Percentiles rank a stretch among this genome's conserved stretches.
These are phyloP conservation scores for Drosophila lacteicornis DNA, from an alignment of 1,140 invertebrate species.

Conservation along the genomic window DNA sequence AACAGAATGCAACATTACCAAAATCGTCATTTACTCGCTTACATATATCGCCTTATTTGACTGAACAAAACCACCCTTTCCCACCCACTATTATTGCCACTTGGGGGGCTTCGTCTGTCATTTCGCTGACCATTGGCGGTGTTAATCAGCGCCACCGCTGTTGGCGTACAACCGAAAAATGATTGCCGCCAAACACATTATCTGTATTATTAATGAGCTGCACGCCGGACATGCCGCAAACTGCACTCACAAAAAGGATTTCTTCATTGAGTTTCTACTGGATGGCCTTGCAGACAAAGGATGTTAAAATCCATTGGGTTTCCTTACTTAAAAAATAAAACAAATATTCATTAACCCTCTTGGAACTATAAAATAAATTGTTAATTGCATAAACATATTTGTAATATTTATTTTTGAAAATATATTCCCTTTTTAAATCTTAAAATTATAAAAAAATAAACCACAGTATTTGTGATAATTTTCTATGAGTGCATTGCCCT, in stretches of 20 bases:
- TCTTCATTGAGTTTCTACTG: background rate
- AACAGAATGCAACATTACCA: slow-evolving; percentile 26
- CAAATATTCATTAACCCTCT: background rate
- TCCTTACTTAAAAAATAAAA: too few relatives aligned
- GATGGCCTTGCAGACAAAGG: too few relatives aligned
- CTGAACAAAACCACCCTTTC: background rate
- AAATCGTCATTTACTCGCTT: slow-evolving; percentile 18
- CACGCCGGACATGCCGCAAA: slow-evolving; percentile 56
- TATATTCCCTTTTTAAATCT: too few relatives aligned
- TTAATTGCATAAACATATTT: too few relatives aligned
- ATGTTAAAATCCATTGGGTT: background rate
- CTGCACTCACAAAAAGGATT: background rate
- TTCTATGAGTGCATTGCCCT: background rate
- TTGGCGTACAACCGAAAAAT: slow-evolving; percentile 71
- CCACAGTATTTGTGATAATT: too few relatives aligned
- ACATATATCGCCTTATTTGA: slow-evolving; percentile 5
- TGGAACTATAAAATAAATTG: too few relatives aligned
- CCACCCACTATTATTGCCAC: slow-evolving; percentile 14
- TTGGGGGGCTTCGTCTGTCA: slow-evolving; percentile 10
- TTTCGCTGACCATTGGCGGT: slow-evolving; percentile 51
- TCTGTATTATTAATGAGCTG: slow-evolving; percentile 80
- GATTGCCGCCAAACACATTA: slow-evolving; percentile 75
- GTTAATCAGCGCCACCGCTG: slow-evolving; percentile 69
- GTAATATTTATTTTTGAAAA: background rate
- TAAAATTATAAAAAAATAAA: too few relatives aligned